These are phyloP conservation scores for Onthophagus taurus DNA, from an alignment of 1,140 invertebrate genomes.

Conservation along the genomic window DNA sequence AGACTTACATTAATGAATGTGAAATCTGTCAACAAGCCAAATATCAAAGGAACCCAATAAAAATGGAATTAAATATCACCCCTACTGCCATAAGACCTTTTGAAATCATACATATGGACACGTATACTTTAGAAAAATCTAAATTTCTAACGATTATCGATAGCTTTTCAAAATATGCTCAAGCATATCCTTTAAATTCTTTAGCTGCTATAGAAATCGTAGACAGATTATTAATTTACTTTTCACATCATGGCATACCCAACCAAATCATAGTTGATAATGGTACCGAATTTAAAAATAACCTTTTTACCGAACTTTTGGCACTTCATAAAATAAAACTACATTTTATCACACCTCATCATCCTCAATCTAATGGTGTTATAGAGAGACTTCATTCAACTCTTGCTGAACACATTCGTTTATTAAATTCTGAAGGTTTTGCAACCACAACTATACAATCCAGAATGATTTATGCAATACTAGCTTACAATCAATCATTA, in stretches of 20 bases:
- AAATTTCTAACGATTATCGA: slow-evolving; percentile 9
- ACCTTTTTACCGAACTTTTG: slow-evolving; percentile 1
- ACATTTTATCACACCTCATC: slow-evolving; percentile 5
- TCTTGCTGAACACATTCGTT: not conserved
- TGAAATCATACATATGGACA: slow-evolving; percentile 28
- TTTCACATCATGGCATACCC: not conserved
- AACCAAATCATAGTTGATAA: slow-evolving; percentile 1
- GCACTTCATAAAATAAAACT: slow-evolving; percentile 6
- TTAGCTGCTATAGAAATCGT: not conserved
- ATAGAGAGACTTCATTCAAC: slow-evolving; percentile 12
- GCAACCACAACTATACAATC: not conserved
- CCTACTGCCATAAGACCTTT: slow-evolving; percentile 24
- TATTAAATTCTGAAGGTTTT: not conserved
- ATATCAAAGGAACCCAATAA: slow-evolving; percentile 30
- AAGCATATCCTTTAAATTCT: not conserved
- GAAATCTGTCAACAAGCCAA: slow-evolving; percentile 25
- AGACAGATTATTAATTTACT: slow-evolving; percentile 2
- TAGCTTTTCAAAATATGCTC: slow-evolving; percentile 10
- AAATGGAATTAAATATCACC: slow-evolving; percentile 23
- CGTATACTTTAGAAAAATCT: slow-evolving; percentile 21
- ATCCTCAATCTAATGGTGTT: slow-evolving; percentile 7
- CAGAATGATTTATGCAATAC: not conserved
- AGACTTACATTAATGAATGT: slow-evolving; percentile 22
- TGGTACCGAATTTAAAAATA: slow-evolving; percentile 9
- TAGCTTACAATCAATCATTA: slow-evolving; percentile 8